These are phyloP conservation scores for Macropis europaea DNA, from an alignment of 2,888 invertebrate genomes.

Conservation along the genomic window DNA sequence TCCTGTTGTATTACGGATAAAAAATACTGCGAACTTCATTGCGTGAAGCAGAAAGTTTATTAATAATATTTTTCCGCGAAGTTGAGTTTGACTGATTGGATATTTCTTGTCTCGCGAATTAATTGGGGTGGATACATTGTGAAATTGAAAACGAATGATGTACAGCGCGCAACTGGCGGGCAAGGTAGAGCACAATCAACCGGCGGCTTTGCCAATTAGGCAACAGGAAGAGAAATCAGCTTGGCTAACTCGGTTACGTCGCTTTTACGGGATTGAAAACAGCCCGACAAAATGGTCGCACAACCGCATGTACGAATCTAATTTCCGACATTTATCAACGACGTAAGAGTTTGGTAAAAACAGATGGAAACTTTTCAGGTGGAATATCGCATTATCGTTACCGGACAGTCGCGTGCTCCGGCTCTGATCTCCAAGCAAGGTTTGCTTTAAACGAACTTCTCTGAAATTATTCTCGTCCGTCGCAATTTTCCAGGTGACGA, in stretches of 20 bases:
- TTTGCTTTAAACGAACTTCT: background rate
- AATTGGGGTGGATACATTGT: slow-evolving; percentile 25
- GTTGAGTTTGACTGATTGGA: too few species aligned
- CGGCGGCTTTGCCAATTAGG: slow-evolving; percentile 63
- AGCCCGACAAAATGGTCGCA: slow-evolving; percentile 57
- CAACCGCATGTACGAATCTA: slow-evolving; percentile 57
- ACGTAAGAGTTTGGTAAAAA: background rate
- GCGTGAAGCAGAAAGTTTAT: too few species aligned
- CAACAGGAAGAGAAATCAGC: slow-evolving; percentile 62
- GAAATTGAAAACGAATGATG: slow-evolving; percentile 33
- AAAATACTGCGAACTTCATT: too few species aligned
- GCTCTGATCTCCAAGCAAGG: background rate
- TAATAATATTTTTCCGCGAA: too few species aligned
- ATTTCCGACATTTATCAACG: slow-evolving; percentile 45
- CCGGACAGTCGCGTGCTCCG: background rate
- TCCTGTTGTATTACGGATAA: too few species aligned
- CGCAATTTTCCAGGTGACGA: background rate
- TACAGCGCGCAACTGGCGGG: slow-evolving; percentile 17
- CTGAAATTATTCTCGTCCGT: background rate
- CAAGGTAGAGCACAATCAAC: slow-evolving; percentile 47
- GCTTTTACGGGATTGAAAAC: slow-evolving; percentile 68
- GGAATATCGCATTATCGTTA: background rate
- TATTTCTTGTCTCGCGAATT: too few species aligned
- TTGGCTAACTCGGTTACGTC: slow-evolving; percentile 63
- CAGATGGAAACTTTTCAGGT: background rate